Evolutionary conservation across 1,140 invertebrate species (phyloP).

Genomic region (Drosophila burlai): DNA sequence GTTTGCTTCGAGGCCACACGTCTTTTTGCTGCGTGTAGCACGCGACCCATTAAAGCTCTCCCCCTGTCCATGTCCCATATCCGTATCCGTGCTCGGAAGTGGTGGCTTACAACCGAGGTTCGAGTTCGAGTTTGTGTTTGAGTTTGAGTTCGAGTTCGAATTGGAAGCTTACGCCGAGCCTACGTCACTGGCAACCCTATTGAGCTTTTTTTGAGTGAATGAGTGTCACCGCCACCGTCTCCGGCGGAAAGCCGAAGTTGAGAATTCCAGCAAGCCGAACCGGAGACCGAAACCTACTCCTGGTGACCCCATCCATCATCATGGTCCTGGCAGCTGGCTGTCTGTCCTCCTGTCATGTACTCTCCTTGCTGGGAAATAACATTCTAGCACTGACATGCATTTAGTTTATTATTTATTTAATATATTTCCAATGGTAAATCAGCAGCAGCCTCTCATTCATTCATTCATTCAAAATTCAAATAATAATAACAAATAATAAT

Average conservation of each 20-base stretch:
- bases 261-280: not conserved
- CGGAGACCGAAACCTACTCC: not conserved
- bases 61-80: slow-evolving; percentile 3
- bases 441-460: not conserved
- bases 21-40: slow-evolving; percentile 22
- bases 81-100: slow-evolving; percentile 6
- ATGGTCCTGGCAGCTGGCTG: slow-evolving; percentile 12
- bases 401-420: slow-evolving; percentile 4
- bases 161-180: slow-evolving; percentile 5
- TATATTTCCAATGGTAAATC: not conserved
- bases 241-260: slow-evolving; percentile 7
- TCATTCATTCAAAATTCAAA: not conserved
- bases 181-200: slow-evolving; percentile 32
- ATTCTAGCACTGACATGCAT: not conserved
- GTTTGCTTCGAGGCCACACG: not conserved
- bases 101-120: not conserved
- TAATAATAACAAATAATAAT: not conserved
- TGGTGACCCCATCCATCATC: slow-evolving; percentile 32
- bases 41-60: slow-evolving; percentile 40
- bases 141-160: not conserved
- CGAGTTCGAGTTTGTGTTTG: not conserved
- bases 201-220: not conserved
- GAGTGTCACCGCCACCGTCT: not conserved
- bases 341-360: slow-evolving; percentile 18
- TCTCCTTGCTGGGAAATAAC: not conserved